Base-by-base conservation (phyloP, 2,797 vertebrate species). In the Astyanax mexicanus region DNA sequence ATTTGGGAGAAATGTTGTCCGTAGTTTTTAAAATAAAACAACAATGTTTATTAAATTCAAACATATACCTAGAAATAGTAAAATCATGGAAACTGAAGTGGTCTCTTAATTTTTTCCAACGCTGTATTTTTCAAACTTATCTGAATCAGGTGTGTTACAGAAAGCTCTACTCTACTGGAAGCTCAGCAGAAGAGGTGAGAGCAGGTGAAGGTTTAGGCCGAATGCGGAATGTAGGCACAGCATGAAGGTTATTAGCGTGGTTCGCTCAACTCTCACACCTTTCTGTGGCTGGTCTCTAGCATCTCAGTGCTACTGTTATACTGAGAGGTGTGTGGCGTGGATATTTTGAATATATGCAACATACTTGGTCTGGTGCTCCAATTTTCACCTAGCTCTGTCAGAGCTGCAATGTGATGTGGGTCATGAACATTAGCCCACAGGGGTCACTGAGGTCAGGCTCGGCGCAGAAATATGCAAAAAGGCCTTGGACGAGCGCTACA, bases 191-290 rank as follows among this genome's bases (percentile, higher is more conserved):
- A 74, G 72, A 5, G 60, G 23, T 58, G 32, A 67, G 54, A 21
- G 17, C 65, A 77, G 75, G 69, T 62, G 72, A 72, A 76, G 15
- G 54, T 86, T 80, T 83, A 85, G 86, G 75, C 66, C 80, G 84
- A 83, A 80, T 91, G 90, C 86, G 91, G 91, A 92, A 93, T 92
- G 89, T 91, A 82, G 86, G 83, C 76, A 68, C 85, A 81, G 69
- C 73, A 81, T 86, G 87, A 85, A 52, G 83, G 78, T 86, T 76
- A 92, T 94, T 93, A 92, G 84, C 80, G 58, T 78, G 21, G 5
- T 72, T 37, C 69, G 77, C 79, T 80, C 62, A 83, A 70, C 81
- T 80, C 74, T 90, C 71, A 10, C 91, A 91, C 86, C 76, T 84
- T 52, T 0, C 52, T 73, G 91, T 68, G n/a, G 80, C 73, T 77